Base-by-base conservation (phyloP, 1,140 invertebrate genomes). In the Gonioctena quinquepunctata region DNA sequence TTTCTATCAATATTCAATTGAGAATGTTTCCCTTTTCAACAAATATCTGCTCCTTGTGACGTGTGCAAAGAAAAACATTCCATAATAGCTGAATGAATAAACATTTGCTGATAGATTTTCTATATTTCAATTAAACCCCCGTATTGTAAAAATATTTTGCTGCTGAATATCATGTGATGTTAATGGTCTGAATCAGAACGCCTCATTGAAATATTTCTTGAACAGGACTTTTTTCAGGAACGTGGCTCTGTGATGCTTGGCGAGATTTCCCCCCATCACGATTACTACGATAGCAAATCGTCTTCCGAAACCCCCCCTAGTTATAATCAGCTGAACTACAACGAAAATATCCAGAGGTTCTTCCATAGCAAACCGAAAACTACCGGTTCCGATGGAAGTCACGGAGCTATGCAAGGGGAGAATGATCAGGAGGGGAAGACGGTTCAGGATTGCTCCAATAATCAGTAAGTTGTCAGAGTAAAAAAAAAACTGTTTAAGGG, bases 281-380 rank as follows among this genome's bases (percentile, higher is more conserved):
- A 94, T 64, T 89, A 90, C 80, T 90, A 87, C 79, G 92, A 93
- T 80, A 93, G 92, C 79, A 93, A 93, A 82, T 92, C 91, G 3
- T 94, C 92, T 18, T 91, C 90, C 1, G 93, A 93, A 77, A 94
- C 93, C 19, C 92, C 91, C 23, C 89, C 92, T 3, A 94, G 92
- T 76, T 95, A 95, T 83, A 93, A 91, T 79, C 92, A 95, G 79
- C 85, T 95, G 4, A 95, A 95, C 84, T 95, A 94, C 80, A 93
- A 93, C 78, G 93, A 95, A 79, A 96, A 92, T 77, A 88, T 96
- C 48, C 88, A 93, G 81, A 88, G 93, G 75, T 95, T 94, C 82
- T 95, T 95, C 83, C 90, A 92, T 77, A 94, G 93, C 81, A 90
- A 94, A 77, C 90, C 92, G 2, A 88, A 89, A 70, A 89, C 88